These are phyloP conservation scores for Leucoptera coffeella DNA, from an alignment of 2,888 invertebrate genomes.

Conservation along the genomic window DNA sequence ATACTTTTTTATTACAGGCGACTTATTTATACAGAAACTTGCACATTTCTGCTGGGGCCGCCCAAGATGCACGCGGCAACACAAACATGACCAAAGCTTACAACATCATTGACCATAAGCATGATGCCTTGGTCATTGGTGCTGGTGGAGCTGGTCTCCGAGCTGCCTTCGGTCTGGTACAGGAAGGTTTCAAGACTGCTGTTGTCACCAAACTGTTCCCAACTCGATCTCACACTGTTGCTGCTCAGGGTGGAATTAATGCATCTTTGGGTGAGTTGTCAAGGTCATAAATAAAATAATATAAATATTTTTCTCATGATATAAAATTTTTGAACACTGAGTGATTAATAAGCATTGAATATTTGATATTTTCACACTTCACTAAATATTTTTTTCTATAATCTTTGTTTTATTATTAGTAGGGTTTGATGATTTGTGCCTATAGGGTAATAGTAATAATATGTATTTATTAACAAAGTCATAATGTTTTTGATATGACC, in stretches of 20 bases:
- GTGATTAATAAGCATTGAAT: too few species aligned
- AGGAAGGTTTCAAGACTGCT: slow-evolving; percentile 95
- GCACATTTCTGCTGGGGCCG: slow-evolving; percentile 28
- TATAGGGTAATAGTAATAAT: too few species aligned
- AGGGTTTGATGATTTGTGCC: too few species aligned
- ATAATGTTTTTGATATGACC: too few species aligned
- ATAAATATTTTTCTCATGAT: too few species aligned
- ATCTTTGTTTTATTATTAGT: too few species aligned
- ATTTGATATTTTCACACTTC: too few species aligned
- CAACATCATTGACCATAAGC: slow-evolving; percentile 90
- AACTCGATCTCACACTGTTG: slow-evolving; percentile 96
- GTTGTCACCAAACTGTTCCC: slow-evolving; percentile 97
- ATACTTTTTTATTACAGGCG: slow-evolving; percentile 24
- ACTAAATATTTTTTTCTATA: too few species aligned
- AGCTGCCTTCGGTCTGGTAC: slow-evolving; percentile 94
- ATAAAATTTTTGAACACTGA: too few species aligned
- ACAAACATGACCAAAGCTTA: slow-evolving; percentile 65
- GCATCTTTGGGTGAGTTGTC: slow-evolving; percentile 88
- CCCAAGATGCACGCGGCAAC: slow-evolving; percentile 38
- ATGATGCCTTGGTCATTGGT: slow-evolving; percentile 96
- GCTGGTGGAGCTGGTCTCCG: slow-evolving; percentile 96
- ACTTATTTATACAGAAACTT: slow-evolving; percentile 31
- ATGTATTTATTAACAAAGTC: too few species aligned
- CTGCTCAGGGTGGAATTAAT: slow-evolving; percentile 98
- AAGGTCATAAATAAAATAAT: too few species aligned